A percentile compares a stretch with the other conserved stretches of the same genome.
Conservation (phyloP, 2,113 vertebrate genomes). For the Epinephelus cyanopodus region DNA sequence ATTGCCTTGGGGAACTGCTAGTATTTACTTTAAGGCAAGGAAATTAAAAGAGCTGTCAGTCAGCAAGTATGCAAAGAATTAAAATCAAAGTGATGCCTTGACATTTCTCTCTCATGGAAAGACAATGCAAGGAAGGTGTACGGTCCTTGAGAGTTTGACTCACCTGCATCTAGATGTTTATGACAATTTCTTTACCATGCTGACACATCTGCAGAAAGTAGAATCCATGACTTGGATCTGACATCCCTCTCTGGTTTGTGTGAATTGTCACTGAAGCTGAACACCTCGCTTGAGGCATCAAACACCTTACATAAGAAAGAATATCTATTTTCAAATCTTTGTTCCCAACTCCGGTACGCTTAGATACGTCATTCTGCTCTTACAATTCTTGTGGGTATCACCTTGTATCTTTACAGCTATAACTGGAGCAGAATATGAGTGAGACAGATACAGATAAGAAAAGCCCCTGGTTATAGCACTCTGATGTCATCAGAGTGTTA, state of each 20-base stretch:
- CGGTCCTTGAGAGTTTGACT: conserved; percentile 16
- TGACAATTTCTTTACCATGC: conserved; percentile 20
- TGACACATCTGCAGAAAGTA: conserved; percentile 40
- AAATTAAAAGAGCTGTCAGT: conserved; percentile 61
- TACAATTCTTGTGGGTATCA: conserved; percentile 34
- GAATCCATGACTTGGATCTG: conserved; percentile 39
- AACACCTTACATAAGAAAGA: conserved; percentile 34
- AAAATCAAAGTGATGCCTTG: conserved; percentile 42
- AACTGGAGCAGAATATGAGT: conserved; percentile 19
- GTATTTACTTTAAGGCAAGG: conserved; percentile 41
- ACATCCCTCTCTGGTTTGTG: conserved; percentile 49
- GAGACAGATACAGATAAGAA: conserved; percentile 14
- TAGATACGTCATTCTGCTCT: conserved; percentile 11
- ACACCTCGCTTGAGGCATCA: conserved; percentile 51
- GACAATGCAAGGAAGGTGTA: conserved; percentile 15
- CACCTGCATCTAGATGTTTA: conserved; percentile 33
- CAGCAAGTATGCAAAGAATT: conserved; percentile 12
- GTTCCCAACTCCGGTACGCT: conserved; percentile 7
- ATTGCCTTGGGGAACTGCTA: conserved; percentile 13
- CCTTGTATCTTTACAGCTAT: conserved; percentile 22
- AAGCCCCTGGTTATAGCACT: conserved; percentile 12
- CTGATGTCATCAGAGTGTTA: conserved; percentile 24
- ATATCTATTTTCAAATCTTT: conserved; percentile 47
- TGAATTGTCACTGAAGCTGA: conserved; percentile 50
- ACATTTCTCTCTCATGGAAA: conserved; percentile 50